These are phyloP conservation scores for Habropoda laboriosa DNA, from an alignment of 1,140 invertebrate genomes.

Conservation along the genomic window DNA sequence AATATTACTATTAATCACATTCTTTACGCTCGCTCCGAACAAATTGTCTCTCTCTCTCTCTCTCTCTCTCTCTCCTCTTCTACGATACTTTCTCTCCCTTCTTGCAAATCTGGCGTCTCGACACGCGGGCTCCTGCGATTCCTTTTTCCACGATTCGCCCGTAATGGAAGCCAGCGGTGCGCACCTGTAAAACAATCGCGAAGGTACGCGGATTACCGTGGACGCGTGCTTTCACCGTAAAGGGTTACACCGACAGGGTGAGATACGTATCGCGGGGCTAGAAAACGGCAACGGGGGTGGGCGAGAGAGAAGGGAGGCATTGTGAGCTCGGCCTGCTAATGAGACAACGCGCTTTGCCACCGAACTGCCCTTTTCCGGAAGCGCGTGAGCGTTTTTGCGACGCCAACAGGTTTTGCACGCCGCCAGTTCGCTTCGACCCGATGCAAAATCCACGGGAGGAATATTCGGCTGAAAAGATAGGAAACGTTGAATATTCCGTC, in stretches of 20 bases:
- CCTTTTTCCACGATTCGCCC: constrained; percentile 8
- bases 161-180: neutral
- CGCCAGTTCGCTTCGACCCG: neutral
- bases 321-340: constrained; percentile 71
- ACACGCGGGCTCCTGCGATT: neutral
- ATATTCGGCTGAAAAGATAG: neutral
- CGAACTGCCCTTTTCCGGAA: constrained; percentile 46
- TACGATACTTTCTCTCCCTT: neutral
- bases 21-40: no score
- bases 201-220: neutral
- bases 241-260: constrained; percentile 55
- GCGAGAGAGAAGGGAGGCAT: constrained; percentile 32
- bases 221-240: constrained; percentile 51
- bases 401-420: constrained; percentile 44
- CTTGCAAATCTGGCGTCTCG: neutral
- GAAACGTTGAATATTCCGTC: no score
- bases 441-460: neutral
- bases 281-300: constrained; percentile 46
- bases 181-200: constrained; percentile 52
- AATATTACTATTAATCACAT: neutral
- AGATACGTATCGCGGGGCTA: constrained; percentile 54
- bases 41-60: no score
- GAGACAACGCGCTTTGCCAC: constrained; percentile 51
- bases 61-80: neutral
- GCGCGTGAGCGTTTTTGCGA: constrained; percentile 31